Conservation (phyloP, 2,888 invertebrate genomes). For the Ctena decussata region DNA sequence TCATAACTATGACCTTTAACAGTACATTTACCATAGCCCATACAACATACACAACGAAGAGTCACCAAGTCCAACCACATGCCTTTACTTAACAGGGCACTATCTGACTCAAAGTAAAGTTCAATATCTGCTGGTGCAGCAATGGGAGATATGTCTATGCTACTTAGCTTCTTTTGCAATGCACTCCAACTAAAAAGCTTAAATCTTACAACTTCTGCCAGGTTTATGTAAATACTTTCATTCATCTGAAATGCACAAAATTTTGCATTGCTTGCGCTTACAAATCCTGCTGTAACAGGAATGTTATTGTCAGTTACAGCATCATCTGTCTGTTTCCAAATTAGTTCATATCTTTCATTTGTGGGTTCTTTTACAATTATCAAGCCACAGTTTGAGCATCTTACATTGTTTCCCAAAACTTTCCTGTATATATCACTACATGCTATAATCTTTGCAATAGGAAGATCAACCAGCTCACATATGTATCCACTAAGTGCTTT, state of each 20-base stretch:
- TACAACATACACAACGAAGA: constrained; percentile 18
- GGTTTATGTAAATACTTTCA: constrained; percentile 1
- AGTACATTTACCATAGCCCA: background rate
- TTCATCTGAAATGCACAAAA: constrained; percentile 19
- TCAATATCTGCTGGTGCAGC: constrained; percentile 17
- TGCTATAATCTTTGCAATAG: background rate
- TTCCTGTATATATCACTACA: background rate
- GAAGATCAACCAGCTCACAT: background rate
- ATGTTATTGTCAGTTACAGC: background rate
- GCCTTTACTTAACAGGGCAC: background rate
- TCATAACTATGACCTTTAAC: background rate
- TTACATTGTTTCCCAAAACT: background rate
- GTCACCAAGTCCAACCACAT: constrained; percentile 27
- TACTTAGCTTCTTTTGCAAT: background rate
- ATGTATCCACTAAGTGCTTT: background rate
- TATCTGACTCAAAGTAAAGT: background rate
- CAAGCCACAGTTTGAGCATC: constrained; percentile 28
- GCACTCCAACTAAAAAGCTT: background rate
- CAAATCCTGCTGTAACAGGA: background rate
- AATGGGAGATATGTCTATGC: background rate
- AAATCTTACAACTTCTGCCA: background rate
- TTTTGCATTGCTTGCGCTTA: background rate
- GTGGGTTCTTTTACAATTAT: background rate
- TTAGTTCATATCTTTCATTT: background rate
- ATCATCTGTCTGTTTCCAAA: background rate